Evolutionary conservation across 1,140 invertebrate genomes (phyloP), one percentile per base, ranked within the genome.

Genomic region (Mylabris phalerata): DNA sequence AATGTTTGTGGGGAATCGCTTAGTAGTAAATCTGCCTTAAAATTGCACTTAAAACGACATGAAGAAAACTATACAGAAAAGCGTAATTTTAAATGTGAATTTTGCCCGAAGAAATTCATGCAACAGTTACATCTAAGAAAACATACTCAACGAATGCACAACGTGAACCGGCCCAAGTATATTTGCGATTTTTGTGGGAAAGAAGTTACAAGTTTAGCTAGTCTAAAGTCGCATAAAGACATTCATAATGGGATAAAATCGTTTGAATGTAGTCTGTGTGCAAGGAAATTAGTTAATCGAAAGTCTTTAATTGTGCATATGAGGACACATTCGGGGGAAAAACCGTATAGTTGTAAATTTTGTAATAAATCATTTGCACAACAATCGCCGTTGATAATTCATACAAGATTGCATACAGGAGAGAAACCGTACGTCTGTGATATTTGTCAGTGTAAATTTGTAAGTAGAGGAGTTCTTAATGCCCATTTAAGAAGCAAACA

Each of bases 291-390:
- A 19, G 4, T 26, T 27, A 26, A 48, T 10, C 26, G 24, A 19
- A 6, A 40, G 3, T 10, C 48, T 45, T 25, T 58, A 4, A n/a
- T 9, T 40, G 25, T 45, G 3, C 50, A 52, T 47, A 25, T 41
- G 40, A 43, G 26, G 3, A 13, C 10, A 7, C 68, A 70, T 54
- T 66, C 70, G 9, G 83, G 84, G 3, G 85, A 88, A 70, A 84
- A 85, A 71, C 80, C 85, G 40, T 88, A 88, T 67, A 79, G 84
- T 61, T 88, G 86, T 67, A 82, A 84, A 60, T 75, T 83, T 38
- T 88, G 86, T 70, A 71, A 72, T 39, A 88, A 58, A 48, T 76
- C 79, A 1, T 90, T 90, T 65, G 84, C 81, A 2, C 76, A 85
- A 1, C 76, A 79, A 10, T 79, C 80, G 1, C 75, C 86, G 52